Base-by-base conservation (phyloP, 2,797 vertebrate genomes). In the Aulostomus chinensis region DNA sequence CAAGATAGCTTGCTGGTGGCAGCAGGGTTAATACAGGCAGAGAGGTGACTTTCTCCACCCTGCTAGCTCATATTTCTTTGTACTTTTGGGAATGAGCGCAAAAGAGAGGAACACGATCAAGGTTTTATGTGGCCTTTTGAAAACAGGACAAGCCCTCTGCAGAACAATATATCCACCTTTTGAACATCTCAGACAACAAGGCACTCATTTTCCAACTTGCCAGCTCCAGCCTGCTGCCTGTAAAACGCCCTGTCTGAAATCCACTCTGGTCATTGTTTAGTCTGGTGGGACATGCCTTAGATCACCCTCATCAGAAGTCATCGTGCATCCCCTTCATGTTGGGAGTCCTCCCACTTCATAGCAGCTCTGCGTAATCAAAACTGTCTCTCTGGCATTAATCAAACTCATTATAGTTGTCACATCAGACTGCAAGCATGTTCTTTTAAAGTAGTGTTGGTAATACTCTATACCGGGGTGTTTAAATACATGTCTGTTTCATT, bases 261-360 rank as follows among this genome's bases (percentile, higher is more conserved):
- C 80, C 75, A 73, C 75, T 86, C 70, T 58, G 72, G 32, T 61
- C 60, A 83, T 85, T 89, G 87, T 91, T 91, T 91, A 90, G 87
- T 91, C 86, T 89, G 68, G 68, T 66, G 52, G n/a, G 81, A 78
- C 63, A 66, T 79, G 71, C 76, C 75, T 88, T 81, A 83, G 83
- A 88, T 86, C 84, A 76, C 86, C 78, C 50, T 61, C 76, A 72
- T 84, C 72, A 73, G 74, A 72, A 79, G 78, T 67, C 66, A 41
- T 63, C 55, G 57, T 55, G 49, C 43, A 45, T 68, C 63, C 55
- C 57, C 73, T 67, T 83, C 65, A 80, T 78, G 63, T 71, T 51
- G 24, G 6, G 22, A 55, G 29, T 62, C 33, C 52, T 54, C 21
- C 58, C 35, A 11, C 53, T 45, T 55, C 1, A 1, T 26, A 51